A percentile compares a stretch with the other conserved stretches of the same genome.
Conservation (phyloP, 2,888 invertebrate genomes). For the Drosophila niveifrons region DNA sequence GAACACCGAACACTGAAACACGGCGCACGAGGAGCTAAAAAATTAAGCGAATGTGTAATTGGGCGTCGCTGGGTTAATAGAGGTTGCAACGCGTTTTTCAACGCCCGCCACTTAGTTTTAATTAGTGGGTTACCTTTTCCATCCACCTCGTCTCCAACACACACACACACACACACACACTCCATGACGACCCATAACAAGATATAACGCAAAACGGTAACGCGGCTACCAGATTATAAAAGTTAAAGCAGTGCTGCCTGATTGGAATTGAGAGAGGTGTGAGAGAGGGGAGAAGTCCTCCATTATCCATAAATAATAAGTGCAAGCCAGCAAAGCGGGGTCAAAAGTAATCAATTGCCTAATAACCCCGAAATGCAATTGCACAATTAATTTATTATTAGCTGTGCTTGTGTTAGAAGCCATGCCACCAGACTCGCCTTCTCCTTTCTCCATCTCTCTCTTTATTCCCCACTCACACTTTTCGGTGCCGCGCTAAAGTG, state of each 20-base stretch:
- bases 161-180: too few relatives aligned
- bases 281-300: background rate
- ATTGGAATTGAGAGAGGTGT: slow-evolving; percentile 20
- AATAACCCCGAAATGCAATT: slow-evolving; percentile 61
- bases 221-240: slow-evolving; percentile 22
- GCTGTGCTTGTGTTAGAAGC: slow-evolving; percentile 31
- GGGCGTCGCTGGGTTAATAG: slow-evolving; percentile 78
- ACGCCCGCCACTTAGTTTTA: slow-evolving; percentile 76
- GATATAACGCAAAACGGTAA: slow-evolving; percentile 43
- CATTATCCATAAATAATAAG: slow-evolving; percentile 57
- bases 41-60: slow-evolving; percentile 78
- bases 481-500: slow-evolving; percentile 26
- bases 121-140: slow-evolving; percentile 70
- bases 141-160: too few relatives aligned
- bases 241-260: slow-evolving; percentile 35
- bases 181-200: slow-evolving; percentile 4
- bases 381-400: slow-evolving; percentile 67
- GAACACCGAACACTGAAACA: too few relatives aligned
- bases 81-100: slow-evolving; percentile 68
- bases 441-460: background rate
- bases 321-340: slow-evolving; percentile 22
- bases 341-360: slow-evolving; percentile 56
- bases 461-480: background rate
- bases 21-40: slow-evolving; percentile 53
- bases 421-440: background rate